These are phyloP conservation scores for Odontothrips loti DNA, from an alignment of 2,888 invertebrate genomes.

Conservation along the genomic window DNA sequence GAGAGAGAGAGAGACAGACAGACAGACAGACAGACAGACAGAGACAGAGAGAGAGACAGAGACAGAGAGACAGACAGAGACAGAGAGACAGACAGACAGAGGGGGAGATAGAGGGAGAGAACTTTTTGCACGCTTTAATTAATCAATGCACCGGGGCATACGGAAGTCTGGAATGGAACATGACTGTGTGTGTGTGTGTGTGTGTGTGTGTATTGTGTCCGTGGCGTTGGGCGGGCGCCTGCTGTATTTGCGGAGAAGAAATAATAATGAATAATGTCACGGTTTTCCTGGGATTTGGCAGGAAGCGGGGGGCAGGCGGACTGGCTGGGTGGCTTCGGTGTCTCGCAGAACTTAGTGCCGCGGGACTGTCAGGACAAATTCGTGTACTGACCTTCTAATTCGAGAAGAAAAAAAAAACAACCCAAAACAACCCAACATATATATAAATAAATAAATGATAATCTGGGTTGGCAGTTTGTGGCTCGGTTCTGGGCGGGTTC, in stretches of 20 bases:
- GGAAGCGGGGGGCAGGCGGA: background rate
- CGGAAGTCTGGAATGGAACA: conserved; percentile 16
- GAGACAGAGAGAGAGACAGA: background rate
- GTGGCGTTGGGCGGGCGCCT: background rate
- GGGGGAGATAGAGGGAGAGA: background rate
- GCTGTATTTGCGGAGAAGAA: background rate
- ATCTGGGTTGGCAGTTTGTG: no score
- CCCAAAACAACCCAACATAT: no score
- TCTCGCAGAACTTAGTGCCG: no score
- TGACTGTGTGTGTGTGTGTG: background rate
- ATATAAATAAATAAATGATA: no score
- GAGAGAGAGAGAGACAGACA: no score
- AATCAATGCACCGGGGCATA: conserved; percentile 11
- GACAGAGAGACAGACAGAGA: no score
- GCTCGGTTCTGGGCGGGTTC: no score
- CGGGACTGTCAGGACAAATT: no score
- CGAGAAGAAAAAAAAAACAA: no score
- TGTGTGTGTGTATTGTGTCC: background rate
- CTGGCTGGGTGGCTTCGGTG: background rate
- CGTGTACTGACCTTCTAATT: no score
- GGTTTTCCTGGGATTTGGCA: background rate
- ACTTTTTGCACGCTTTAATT: conserved; percentile 26
- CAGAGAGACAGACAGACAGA: background rate
- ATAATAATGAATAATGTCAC: background rate
- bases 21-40: no score